Conservation (phyloP, 2,888 invertebrate genomes). For the Drosophila gaucha region DNA sequence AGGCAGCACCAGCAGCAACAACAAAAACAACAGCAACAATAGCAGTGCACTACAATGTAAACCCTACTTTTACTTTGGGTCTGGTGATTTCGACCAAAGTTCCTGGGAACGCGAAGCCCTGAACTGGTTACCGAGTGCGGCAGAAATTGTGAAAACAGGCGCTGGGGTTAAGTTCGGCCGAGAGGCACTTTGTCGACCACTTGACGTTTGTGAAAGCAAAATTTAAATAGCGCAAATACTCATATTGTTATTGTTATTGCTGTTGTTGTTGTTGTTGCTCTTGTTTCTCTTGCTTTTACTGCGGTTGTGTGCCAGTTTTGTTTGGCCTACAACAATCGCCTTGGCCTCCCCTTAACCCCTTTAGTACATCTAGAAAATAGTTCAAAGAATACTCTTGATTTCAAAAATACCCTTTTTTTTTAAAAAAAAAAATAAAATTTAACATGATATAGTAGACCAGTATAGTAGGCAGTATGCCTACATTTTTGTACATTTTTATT, state of each 20-base stretch:
- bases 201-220: constrained; percentile 70
- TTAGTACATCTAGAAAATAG: constrained; percentile 34
- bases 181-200: constrained; percentile 74
- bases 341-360: constrained; percentile 50
- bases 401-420: not conserved
- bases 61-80: constrained; percentile 25
- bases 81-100: constrained; percentile 23
- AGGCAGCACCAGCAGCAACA: constrained; percentile 8
- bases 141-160: constrained; percentile 30
- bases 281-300: constrained; percentile 6
- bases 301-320: constrained; percentile 56
- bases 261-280: constrained; percentile 11
- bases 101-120: constrained; percentile 10
- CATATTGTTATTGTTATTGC: constrained; percentile 48
- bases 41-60: constrained; percentile 21
- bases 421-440: not conserved
- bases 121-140: constrained; percentile 1
- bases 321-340: constrained; percentile 72
- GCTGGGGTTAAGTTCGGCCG: constrained; percentile 62
- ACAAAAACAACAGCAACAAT: constrained; percentile 12
- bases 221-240: constrained; percentile 76
- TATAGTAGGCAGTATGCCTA: no score
- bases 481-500: no score
- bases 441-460: no score
- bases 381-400: constrained; percentile 16